Conservation (phyloP, 2,113 vertebrate genomes). For the Chroicocephalus ridibundus region DNA sequence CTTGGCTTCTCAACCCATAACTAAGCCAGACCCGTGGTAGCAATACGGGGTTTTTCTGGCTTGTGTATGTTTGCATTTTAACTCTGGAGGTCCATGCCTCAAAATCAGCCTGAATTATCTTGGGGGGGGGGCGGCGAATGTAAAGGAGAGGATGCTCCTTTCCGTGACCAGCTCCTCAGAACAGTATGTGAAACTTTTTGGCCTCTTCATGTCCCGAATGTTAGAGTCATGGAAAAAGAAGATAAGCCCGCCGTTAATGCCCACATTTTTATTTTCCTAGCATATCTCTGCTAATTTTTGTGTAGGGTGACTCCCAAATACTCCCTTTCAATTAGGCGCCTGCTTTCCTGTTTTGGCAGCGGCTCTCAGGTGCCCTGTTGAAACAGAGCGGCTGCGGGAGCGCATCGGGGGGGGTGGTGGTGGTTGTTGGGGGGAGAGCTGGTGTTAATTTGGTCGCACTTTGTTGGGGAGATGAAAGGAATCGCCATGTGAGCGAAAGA, state of each 20-base stretch:
- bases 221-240: constrained; percentile 56
- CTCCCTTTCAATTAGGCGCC: constrained; percentile 64
- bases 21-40: background rate
- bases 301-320: constrained; percentile 59
- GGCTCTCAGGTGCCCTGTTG: constrained; percentile 61
- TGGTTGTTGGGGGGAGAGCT: background rate
- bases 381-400: background rate
- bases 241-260: background rate
- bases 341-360: constrained; percentile 72
- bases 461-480: constrained; percentile 30
- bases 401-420: background rate
- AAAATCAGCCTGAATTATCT: background rate
- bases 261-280: constrained; percentile 61
- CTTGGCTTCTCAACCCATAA: background rate
- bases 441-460: background rate
- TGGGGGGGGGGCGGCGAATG: background rate
- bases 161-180: constrained; percentile 14
- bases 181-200: constrained; percentile 31
- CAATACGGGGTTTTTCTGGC: background rate
- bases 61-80: rapidly evolving
- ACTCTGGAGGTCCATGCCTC: background rate
- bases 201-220: background rate
- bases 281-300: constrained; percentile 65
- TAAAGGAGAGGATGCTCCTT: background rate
- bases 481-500: background rate